phyloP scores from a whole-genome alignment of 1,140 invertebrate species.

The Drosophila jambulina region DNA sequence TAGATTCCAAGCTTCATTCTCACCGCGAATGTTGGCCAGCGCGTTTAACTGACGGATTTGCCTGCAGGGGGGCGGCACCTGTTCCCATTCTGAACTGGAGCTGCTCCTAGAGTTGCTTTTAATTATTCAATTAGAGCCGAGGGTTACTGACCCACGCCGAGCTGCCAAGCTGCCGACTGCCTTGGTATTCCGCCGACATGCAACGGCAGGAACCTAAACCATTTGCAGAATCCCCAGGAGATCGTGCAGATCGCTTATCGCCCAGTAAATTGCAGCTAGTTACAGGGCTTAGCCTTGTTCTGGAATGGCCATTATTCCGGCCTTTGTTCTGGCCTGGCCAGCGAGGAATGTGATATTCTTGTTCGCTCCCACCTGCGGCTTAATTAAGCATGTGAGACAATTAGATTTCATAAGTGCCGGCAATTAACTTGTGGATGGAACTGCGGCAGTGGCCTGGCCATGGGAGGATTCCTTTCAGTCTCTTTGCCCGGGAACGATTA shows the following conservation, averaged over 20 bases:
- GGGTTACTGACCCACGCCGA: slow-evolving; percentile 56
- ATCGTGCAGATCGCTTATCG: slow-evolving; percentile 53
- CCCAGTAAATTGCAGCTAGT: slow-evolving; percentile 66
- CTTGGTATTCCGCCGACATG: slow-evolving; percentile 55
- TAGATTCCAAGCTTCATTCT: slow-evolving; percentile 33
- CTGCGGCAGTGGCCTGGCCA: not conserved
- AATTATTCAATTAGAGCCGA: slow-evolving; percentile 72
- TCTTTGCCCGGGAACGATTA: slow-evolving; percentile 15
- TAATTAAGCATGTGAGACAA: slow-evolving; percentile 50
- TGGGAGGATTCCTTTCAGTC: slow-evolving; percentile 31
- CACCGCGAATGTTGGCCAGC: slow-evolving; percentile 32
- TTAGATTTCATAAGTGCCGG: slow-evolving; percentile 48
- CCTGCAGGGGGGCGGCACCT: slow-evolving; percentile 56
- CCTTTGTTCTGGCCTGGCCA: slow-evolving; percentile 19
- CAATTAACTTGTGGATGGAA: slow-evolving; percentile 29
- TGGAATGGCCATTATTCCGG: slow-evolving; percentile 30
- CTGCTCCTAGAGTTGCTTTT: slow-evolving; percentile 39
- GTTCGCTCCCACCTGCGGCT: slow-evolving; percentile 29
- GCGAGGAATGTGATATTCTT: slow-evolving; percentile 30
- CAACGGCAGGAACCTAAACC: slow-evolving; percentile 58
- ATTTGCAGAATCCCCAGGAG: slow-evolving; percentile 31
- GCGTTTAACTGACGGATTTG: slow-evolving; percentile 39
- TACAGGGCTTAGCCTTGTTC: slow-evolving; percentile 52
- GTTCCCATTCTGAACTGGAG: slow-evolving; percentile 41
- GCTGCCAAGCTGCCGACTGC: slow-evolving; percentile 15